Conservation (phyloP, 2,113 vertebrate genomes). For the Scomber colias region DNA sequence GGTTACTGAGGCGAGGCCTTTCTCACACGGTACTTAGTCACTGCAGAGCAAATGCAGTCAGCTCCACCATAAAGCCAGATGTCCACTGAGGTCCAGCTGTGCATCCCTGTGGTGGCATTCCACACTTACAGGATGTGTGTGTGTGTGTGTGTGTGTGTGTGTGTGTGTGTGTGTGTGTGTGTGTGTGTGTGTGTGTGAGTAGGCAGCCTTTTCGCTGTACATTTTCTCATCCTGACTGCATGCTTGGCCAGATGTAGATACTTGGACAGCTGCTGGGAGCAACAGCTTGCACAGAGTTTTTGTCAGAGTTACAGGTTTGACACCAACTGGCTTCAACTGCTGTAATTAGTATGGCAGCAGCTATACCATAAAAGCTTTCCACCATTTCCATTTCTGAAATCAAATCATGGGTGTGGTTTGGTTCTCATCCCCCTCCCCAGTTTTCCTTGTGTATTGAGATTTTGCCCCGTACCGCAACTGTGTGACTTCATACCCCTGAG, state of each 20-base stretch:
- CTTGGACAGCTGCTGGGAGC: constrained; percentile 56
- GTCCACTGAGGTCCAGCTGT: constrained; percentile 65
- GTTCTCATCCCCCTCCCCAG: constrained; percentile 27
- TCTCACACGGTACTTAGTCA: constrained; percentile 22
- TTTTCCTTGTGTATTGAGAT: constrained; percentile 52
- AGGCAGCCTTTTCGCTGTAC: constrained; percentile 39
- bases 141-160: constrained; percentile 48
- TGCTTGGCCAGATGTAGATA: constrained; percentile 57
- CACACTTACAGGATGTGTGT: constrained; percentile 46
- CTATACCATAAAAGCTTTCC: constrained; percentile 20
- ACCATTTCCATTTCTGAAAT: constrained; percentile 29
- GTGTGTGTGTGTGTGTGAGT: constrained; percentile 46
- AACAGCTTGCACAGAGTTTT: constrained; percentile 36
- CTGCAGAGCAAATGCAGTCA: constrained; percentile 44
- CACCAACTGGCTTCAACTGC: constrained; percentile 31
- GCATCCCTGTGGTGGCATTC: constrained; percentile 64
- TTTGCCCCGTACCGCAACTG: constrained; percentile 48
- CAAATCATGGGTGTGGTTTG: constrained; percentile 36
- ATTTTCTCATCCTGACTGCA: constrained; percentile 51
- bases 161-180: constrained; percentile 46
- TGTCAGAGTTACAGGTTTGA: constrained; percentile 36
- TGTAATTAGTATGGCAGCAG: constrained; percentile 15
- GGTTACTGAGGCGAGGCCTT: constrained; percentile 18
- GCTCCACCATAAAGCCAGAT: constrained; percentile 62
- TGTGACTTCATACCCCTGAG: constrained; percentile 71